A percentile compares a stretch with the other conserved stretches of the same genome.
These are phyloP conservation scores for Branchellion lobata DNA, from an alignment of 2,888 invertebrate genomes.

Conservation along the genomic window DNA sequence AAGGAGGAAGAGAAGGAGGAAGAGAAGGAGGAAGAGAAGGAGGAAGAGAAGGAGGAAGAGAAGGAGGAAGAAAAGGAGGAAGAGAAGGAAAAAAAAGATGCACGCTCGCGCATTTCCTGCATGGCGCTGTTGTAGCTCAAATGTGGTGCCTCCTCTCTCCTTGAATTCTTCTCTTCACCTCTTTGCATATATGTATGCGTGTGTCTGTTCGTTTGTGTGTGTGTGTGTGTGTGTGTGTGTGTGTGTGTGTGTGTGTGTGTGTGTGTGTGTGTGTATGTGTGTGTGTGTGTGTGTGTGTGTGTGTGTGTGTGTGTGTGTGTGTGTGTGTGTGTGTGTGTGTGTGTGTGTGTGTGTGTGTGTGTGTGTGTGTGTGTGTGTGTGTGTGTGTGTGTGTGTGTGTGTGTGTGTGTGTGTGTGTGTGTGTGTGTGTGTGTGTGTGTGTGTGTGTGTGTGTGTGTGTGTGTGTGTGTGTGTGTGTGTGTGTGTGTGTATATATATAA, in stretches of 20 bases:
- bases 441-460: constrained; percentile 28
- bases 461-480: neutral
- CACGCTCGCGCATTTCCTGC: too few species aligned
- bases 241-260: neutral
- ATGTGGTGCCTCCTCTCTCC: neutral
- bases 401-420: constrained; percentile 36
- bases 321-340: constrained; percentile 33
- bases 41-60: too few species aligned
- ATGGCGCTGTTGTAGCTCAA: too few species aligned
- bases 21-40: too few species aligned
- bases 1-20: too few species aligned
- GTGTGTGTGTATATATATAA: neutral
- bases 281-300: constrained; percentile 21
- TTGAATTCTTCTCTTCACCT: neutral
- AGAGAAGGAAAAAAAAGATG: too few species aligned
- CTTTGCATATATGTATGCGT: neutral
- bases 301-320: constrained; percentile 35
- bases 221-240: neutral
- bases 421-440: constrained; percentile 37
- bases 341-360: constrained; percentile 36
- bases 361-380: constrained; percentile 30
- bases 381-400: constrained; percentile 37
- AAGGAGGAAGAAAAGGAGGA: too few species aligned
- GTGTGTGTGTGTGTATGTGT: constrained; percentile 24
- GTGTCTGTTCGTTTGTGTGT: neutral